These are phyloP conservation scores for Tetraneura akinire DNA, from an alignment of 1,140 invertebrate species.

Conservation along the genomic window DNA sequence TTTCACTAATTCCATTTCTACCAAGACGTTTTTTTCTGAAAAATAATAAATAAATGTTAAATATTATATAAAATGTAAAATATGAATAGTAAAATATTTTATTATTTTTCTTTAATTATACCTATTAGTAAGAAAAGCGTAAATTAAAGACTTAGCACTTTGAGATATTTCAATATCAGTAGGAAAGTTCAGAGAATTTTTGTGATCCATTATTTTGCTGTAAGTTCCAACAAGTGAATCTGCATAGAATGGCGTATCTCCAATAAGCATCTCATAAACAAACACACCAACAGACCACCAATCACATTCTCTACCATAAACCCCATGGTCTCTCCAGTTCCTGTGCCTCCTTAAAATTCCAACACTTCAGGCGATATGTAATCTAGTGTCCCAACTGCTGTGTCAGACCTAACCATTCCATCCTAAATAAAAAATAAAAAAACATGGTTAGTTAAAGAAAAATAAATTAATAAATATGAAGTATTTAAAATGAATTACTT, in stretches of 20 bases:
- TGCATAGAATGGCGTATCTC: constrained; percentile 99
- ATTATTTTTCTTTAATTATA: constrained; percentile 57
- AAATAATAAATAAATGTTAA: constrained; percentile 47
- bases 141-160: constrained; percentile 90
- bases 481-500: constrained; percentile 61
- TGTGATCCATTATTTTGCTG: constrained; percentile 98
- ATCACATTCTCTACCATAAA: constrained; percentile 95
- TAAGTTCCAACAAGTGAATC: constrained; percentile 98
- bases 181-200: constrained; percentile 93
- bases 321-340: constrained; percentile 85
- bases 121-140: constrained; percentile 89
- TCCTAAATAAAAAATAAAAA: constrained; percentile 63
- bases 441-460: too few relatives aligned
- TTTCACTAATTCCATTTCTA: constrained; percentile 91
- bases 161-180: constrained; percentile 90
- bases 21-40: constrained; percentile 83
- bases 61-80: neutral
- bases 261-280: constrained; percentile 97
- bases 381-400: constrained; percentile 98
- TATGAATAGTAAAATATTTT: neutral
- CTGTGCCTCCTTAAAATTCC: constrained; percentile 95
- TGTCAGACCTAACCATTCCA: constrained; percentile 92
- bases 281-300: constrained; percentile 99
- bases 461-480: constrained; percentile 46
- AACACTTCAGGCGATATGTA: constrained; percentile 99